Evolutionary conservation across 1,140 invertebrate species (phyloP), one percentile per base, ranked within the genome.

Genomic region (Adelges cooleyi): DNA sequence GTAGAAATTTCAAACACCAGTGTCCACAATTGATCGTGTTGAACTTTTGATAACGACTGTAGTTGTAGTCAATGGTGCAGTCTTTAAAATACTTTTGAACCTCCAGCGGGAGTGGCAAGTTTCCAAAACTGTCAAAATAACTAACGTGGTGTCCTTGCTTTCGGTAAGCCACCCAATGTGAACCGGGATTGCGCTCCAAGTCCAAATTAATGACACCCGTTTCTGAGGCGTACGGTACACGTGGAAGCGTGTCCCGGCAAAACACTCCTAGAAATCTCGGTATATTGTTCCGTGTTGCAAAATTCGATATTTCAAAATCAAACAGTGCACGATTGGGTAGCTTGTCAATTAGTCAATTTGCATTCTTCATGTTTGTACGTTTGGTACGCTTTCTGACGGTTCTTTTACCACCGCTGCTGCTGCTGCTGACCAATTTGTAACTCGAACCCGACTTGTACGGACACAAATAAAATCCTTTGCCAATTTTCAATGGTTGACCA

Each of bases 61-160:
- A 65, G 67, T 72, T 72, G 22, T 71, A 73, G 11, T 68, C 68
- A 5, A 72, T 50, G 48, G 48, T 44, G 53, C 59, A 65, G 51
- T 27, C 46, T 22, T 46, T 22, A n/a, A 72, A 52, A 70, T 73
- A 74, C n/a, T 67, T 59, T 13, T 72, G 29, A 2, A 72, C 20
- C 44, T 73, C 69, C 36, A 9, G 0, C 0, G 71, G 70, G 15
- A 71, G 71, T 65, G 66, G 66, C 8, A 73, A 66, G 68, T 74
- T 71, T 18, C 70, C 70, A 67, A 71, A 74, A 67, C 69, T 70
- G 50, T 73, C 72, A 18, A 71, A 75, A 65, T 74, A 73, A 38
- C 66, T 38, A 1, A 74, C 52, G 23, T 68, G 11, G 27, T 72
- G 66, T 23, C 66, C 50, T 10, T 52, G 20, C 68, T 74, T 75